Percentiles rank a stretch among this genome's conserved stretches.
Conservation (phyloP, 2,797 vertebrate genomes). For the Myripristis jacobus region DNA sequence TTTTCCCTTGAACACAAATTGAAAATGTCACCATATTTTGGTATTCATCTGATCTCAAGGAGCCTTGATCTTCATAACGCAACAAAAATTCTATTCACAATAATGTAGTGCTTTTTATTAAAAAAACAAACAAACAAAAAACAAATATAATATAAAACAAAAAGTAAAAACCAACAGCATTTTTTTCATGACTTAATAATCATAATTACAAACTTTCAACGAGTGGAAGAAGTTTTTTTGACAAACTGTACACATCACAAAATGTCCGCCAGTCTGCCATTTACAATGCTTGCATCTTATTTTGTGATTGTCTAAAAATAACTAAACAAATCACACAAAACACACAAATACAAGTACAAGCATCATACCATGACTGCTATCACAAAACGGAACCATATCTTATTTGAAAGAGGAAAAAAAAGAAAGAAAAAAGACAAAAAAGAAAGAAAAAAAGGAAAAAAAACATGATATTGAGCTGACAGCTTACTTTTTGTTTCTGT, state of each 20-base stretch:
- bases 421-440: constrained; percentile 79
- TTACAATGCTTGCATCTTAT: constrained; percentile 90
- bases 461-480: constrained; percentile 82
- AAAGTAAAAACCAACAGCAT: constrained; percentile 90
- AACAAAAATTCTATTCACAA: constrained; percentile 80
- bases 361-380: constrained; percentile 87
- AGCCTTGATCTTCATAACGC: constrained; percentile 12
- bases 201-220: constrained; percentile 90
- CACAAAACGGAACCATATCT: constrained; percentile 84
- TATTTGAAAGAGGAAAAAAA: constrained; percentile 74
- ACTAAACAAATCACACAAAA: constrained; percentile 89
- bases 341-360: constrained; percentile 89
- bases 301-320: constrained; percentile 91
- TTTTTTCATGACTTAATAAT: constrained; percentile 87
- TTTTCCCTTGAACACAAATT: not conserved
- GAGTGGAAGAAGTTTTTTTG: constrained; percentile 85
- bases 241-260: constrained; percentile 91
- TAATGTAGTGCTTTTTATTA: constrained; percentile 90
- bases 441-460: constrained; percentile 58
- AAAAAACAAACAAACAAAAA: constrained; percentile 84
- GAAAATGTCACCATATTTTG: not conserved
- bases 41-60: not conserved
- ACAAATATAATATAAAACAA: constrained; percentile 86
- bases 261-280: constrained; percentile 88
- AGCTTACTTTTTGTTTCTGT: constrained; percentile 76